phyloP scores from a whole-genome alignment of 2,113 vertebrate species.

The Pelobates fuscus region DNA sequence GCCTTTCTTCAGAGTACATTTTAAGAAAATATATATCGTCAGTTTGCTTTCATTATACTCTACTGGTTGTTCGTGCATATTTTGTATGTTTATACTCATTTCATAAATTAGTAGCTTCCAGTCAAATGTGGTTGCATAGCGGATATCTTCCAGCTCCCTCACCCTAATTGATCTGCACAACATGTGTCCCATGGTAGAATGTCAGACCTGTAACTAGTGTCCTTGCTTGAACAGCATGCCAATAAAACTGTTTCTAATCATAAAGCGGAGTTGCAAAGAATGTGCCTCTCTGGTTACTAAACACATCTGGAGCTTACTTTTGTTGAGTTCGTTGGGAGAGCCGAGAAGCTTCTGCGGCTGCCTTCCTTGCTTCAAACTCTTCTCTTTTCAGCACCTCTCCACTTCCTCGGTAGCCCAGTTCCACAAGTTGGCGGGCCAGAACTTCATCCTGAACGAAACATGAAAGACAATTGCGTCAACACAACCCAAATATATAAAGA shows the following conservation, averaged over 20 bases:
- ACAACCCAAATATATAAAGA: not conserved
- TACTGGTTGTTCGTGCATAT: slow-evolving; percentile 30
- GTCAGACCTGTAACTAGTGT: slow-evolving; percentile 43
- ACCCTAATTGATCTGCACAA: slow-evolving; percentile 34
- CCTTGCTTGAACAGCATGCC: slow-evolving; percentile 34
- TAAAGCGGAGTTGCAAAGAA: slow-evolving; percentile 23
- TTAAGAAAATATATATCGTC: slow-evolving; percentile 39
- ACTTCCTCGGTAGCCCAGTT: slow-evolving; percentile 75
- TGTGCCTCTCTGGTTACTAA: slow-evolving; percentile 27
- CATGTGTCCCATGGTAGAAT: slow-evolving; percentile 41
- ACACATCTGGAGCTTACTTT: slow-evolving; percentile 68
- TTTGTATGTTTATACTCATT: slow-evolving; percentile 45
- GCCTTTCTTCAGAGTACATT: slow-evolving; percentile 28
- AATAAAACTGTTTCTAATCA: slow-evolving; percentile 44
- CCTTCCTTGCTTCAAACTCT: slow-evolving; percentile 77
- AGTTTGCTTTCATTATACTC: slow-evolving; percentile 41
- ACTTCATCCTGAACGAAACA: slow-evolving; percentile 68
- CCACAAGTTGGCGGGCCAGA: slow-evolving; percentile 77
- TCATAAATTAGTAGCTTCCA: slow-evolving; percentile 51
- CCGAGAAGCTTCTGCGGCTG: slow-evolving; percentile 68
- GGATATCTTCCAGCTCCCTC: slow-evolving; percentile 46
- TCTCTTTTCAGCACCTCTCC: slow-evolving; percentile 73
- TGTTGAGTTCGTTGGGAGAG: slow-evolving; percentile 65
- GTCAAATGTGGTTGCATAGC: slow-evolving; percentile 44
- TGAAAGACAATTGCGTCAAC: not conserved